These are phyloP conservation scores for Drosophila lacicola DNA, from an alignment of 2,888 invertebrate genomes.

Conservation along the genomic window DNA sequence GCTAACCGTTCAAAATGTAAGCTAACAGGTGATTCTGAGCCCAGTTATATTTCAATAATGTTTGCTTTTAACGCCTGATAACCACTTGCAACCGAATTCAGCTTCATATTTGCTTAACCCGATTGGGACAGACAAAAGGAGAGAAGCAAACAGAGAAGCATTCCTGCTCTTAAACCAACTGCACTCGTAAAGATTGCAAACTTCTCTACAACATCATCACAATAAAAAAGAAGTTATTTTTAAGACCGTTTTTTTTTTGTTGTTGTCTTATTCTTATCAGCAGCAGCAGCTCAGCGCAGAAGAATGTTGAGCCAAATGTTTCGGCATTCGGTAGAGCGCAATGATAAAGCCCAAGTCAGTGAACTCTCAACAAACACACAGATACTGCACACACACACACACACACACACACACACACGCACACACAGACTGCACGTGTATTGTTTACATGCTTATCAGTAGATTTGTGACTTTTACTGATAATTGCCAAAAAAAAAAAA, in stretches of 20 bases:
- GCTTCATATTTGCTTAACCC: slow-evolving; percentile 27
- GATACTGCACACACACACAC: slow-evolving; percentile 3
- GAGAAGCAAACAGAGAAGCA: background rate
- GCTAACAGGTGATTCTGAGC: too few species aligned
- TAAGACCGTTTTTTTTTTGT: slow-evolving; percentile 5
- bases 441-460: slow-evolving; percentile 54
- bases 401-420: slow-evolving; percentile 5
- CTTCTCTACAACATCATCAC: background rate
- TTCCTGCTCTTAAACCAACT: slow-evolving; percentile 9
- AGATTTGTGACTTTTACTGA: slow-evolving; percentile 36
- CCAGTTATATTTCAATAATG: background rate
- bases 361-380: slow-evolving; percentile 21
- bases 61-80: background rate
- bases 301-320: slow-evolving; percentile 65
- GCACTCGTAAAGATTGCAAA: slow-evolving; percentile 26
- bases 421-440: slow-evolving; percentile 1
- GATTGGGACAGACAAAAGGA: slow-evolving; percentile 9
- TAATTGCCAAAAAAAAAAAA: slow-evolving; percentile 51
- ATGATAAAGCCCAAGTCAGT: slow-evolving; percentile 62
- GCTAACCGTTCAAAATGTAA: too few species aligned
- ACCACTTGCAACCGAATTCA: slow-evolving; percentile 19
- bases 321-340: slow-evolving; percentile 41
- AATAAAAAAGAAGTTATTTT: background rate
- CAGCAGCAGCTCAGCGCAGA: slow-evolving; percentile 21
- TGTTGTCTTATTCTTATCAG: slow-evolving; percentile 38